These are phyloP conservation scores for Vireo altiloquus DNA, from an alignment of 2,113 vertebrate genomes.

Conservation along the genomic window DNA sequence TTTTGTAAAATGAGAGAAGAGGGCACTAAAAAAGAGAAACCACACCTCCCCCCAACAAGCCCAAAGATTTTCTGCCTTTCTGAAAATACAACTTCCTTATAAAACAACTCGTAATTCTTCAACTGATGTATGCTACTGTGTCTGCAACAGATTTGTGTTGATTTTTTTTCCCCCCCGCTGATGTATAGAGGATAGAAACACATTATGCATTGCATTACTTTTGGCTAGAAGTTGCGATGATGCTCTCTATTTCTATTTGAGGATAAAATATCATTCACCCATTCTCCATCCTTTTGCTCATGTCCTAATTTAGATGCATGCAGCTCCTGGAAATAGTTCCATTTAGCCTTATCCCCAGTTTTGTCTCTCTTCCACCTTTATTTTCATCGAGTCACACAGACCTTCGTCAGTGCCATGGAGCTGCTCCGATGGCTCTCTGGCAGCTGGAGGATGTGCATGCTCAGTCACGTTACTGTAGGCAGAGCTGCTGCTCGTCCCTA, in stretches of 20 bases:
- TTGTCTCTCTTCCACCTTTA: neutral
- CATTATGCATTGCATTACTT: neutral
- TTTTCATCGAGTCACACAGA: neutral
- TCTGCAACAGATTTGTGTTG: neutral
- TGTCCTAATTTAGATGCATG: neutral
- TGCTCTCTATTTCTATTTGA: neutral
- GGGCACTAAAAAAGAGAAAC: neutral
- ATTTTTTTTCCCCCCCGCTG: neutral
- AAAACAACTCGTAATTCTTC: neutral
- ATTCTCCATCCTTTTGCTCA: neutral
- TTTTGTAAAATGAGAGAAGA: neutral
- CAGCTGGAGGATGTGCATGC: neutral
- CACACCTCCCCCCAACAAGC: rapidly evolving
- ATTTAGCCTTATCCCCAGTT: neutral
- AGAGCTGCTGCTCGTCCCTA: neutral
- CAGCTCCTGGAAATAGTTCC: neutral
- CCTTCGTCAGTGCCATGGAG: rapidly evolving
- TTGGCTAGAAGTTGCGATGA: neutral
- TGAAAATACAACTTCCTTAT: neutral
- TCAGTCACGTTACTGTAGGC: neutral
- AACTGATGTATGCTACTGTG: neutral
- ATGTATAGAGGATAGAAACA: neutral
- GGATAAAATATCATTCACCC: neutral
- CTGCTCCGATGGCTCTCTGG: neutral
- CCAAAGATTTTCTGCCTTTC: neutral